Evolutionary conservation across 2,888 invertebrate genomes (phyloP), one percentile per base, ranked within the genome.

Genomic region (Metalampra italica): DNA sequence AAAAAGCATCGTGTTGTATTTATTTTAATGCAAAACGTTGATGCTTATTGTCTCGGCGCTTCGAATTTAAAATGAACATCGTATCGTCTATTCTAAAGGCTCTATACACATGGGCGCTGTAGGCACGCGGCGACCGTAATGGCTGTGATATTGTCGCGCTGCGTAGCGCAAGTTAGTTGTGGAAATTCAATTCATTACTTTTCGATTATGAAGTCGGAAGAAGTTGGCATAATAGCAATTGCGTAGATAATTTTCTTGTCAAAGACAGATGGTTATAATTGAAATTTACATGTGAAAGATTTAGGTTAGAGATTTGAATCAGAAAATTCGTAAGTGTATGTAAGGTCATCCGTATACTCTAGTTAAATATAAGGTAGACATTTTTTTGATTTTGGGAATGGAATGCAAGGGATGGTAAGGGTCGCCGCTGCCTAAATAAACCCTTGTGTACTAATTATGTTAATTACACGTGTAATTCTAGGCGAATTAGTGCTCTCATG

Each of bases 81-180:
- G 9, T n/a, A 36, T 36, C 11, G 3, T 36, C 11, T 36, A n/a
- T n/a, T 36, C 36, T 36, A 36, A 36, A 36, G 36, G n/a, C 36
- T 34, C 5, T 15, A 3, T 29, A 38, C 34, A 40, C 40, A 29
- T 38, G 41, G 52, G 46, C 38, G 44, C 39, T 41, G 44, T 42
- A 45, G 47, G 58, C 50, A 57, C 49, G 75, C 72, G 79, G 76
- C 69, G 82, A 78, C 69, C 70, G 64, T 72, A 68, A 78, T 78
- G 84, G 83, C 86, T 87, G 86, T 86, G 86, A 86, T 85, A 82
- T 66, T 63, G 53, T 52, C 46, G 62, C 58, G 68, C 52, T 57
- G 30, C 22, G 40, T 29, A 54, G 64, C 62, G 67, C 54, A 49
- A 45, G 56, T 51, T 66, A 69, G 59, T 34, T 36, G 63, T 62